These are phyloP conservation scores for Diglossa cyanea DNA, from an alignment of 2,797 vertebrate species.

Conservation along the genomic window DNA sequence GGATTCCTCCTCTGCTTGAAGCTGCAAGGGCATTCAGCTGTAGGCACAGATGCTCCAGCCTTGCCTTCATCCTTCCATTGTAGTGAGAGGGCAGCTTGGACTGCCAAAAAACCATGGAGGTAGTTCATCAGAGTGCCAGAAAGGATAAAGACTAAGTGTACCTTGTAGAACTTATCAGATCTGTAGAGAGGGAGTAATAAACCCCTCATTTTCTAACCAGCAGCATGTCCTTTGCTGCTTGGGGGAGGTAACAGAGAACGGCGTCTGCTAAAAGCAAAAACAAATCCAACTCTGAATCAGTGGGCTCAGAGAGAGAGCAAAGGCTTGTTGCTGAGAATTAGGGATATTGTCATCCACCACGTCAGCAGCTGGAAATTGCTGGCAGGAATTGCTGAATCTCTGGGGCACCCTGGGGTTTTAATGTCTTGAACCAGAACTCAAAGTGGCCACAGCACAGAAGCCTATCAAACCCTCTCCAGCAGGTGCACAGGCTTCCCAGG, in stretches of 20 bases:
- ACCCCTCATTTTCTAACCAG: not conserved
- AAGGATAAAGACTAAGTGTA: not conserved
- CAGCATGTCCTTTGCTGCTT: fast-evolving
- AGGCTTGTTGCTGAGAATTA: not conserved
- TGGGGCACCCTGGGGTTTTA: not conserved
- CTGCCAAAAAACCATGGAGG: not conserved
- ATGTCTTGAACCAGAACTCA: not conserved
- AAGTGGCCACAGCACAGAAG: not conserved
- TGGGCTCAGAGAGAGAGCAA: not conserved
- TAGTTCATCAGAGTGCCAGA: not conserved
- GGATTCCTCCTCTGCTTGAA: not conserved
- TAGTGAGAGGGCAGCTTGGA: not conserved
- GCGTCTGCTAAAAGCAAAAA: not conserved
- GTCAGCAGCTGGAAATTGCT: not conserved
- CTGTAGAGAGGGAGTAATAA: not conserved
- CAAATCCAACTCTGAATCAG: not conserved
- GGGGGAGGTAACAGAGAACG: not conserved
- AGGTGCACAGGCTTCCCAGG: not conserved
- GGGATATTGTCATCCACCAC: not conserved
- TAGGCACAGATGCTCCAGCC: not conserved
- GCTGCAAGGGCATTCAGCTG: not conserved
- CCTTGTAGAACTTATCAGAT: not conserved
- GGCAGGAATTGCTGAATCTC: not conserved
- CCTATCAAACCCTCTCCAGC: not conserved
- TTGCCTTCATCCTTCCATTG: not conserved